phyloP scores from a whole-genome alignment of 2,797 vertebrate genomes.

The Nyctalus aviator region DNA sequence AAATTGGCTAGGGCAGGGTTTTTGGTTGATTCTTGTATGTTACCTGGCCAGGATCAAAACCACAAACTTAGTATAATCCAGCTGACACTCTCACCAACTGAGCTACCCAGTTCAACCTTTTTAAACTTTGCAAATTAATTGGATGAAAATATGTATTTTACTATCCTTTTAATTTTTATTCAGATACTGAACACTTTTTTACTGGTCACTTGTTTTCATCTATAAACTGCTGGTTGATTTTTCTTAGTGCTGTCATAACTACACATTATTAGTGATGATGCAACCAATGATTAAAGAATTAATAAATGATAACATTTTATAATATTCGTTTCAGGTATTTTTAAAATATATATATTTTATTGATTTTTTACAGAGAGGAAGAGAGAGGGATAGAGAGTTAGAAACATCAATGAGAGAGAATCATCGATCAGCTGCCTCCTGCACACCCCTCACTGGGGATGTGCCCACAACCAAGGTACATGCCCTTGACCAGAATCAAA shows the following conservation, averaged over 20 bases:
- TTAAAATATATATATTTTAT: no score
- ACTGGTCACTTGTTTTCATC: background rate
- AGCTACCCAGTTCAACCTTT: background rate
- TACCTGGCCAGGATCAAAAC: background rate
- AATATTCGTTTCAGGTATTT: background rate
- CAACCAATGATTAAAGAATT: background rate
- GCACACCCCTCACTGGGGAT: no score
- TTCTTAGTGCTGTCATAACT: background rate
- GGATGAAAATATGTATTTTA: conserved; percentile 26
- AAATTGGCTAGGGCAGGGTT: no score
- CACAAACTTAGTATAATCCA: background rate
- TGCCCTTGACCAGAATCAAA: no score
- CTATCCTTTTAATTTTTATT: conserved; percentile 10
- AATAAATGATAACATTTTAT: conserved; percentile 26
- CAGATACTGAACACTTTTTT: background rate
- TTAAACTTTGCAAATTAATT: conserved; percentile 3
- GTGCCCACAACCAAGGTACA: no score
- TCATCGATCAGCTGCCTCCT: no score
- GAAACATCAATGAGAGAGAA: no score
- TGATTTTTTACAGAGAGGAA: no score
- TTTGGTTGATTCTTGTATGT: background rate
- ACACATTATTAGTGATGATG: background rate
- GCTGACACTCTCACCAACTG: background rate
- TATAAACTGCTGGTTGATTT: background rate
- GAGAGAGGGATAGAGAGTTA: no score